Base-by-base conservation (phyloP, 2,113 vertebrate species). In the Saimiri boliviensis region DNA sequence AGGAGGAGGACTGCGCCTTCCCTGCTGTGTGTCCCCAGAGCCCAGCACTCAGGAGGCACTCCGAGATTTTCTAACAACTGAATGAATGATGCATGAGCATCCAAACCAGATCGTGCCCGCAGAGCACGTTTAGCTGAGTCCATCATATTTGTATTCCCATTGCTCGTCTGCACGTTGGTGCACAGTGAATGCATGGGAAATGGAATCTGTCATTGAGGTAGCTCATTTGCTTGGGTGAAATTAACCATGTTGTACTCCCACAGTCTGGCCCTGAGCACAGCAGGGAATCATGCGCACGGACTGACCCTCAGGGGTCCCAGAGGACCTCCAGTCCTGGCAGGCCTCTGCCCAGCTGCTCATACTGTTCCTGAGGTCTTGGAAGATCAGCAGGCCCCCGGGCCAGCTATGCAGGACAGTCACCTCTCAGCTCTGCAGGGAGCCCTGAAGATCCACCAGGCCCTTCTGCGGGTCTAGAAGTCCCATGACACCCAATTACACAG, bases 241-340 rank as follows among this genome's bases (percentile, higher is more conserved):
- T 12, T 13, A 9, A 23, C 37, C 16, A 0, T 27, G 37, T 27
- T 23, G 5, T 21, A 8, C 52, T 49, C 68, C 74, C 47, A 23
- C 0, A 16, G 30, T 21, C 13, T 1, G 2, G 42, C 3, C 10
- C 70, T 13, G 11, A 0, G 0, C 14, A 9, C 27, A 30, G 37
- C 56, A 58, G 71, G 40, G 71, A 70, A 23, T 3, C 17, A 42
- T 2, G 54, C 19, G 32, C 1, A 23, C 2, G 45, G 74, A 8
- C 52, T 56, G 52, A 23, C 35, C 52, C 73, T 42, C 40, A 3
- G 20, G 8, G 58, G 17, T 27, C 56, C 40, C 21, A 14, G 16
- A n/a, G 77, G 77, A 52, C 47, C 19, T 37, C 49, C 19, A 23
- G 47, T 12, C 56, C 17, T 8, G 32, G 56, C 14, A 58, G 77